phyloP scores from a whole-genome alignment of 1,140 invertebrate species.

The Dinothrombium tinctorium region DNA sequence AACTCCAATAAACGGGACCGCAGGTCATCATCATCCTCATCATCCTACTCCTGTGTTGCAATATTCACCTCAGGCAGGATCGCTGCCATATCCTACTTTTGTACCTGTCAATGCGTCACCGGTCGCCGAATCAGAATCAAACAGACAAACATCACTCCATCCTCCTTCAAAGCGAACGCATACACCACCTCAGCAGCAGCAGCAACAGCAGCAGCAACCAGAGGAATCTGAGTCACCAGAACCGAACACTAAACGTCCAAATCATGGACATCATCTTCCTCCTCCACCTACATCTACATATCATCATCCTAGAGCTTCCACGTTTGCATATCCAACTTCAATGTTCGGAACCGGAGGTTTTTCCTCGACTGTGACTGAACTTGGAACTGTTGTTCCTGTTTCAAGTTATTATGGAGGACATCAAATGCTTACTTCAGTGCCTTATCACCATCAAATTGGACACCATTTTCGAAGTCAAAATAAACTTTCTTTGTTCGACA shows the following conservation, averaged over 20 bases:
- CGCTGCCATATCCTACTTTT: conserved; percentile 8
- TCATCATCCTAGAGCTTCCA: conserved; percentile 6
- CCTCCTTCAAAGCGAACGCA: not conserved
- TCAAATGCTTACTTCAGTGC: conserved; percentile 10
- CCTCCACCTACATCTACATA: conserved; percentile 1
- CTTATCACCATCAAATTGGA: conserved; percentile 4
- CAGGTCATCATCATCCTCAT: not conserved
- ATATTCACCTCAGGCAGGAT: conserved; percentile 11
- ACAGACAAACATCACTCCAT: not conserved
- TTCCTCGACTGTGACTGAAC: not conserved
- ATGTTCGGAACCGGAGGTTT: conserved; percentile 7
- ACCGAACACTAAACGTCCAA: not conserved
- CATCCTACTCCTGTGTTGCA: not conserved
- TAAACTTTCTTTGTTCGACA: conserved; percentile 1
- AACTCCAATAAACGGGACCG: not conserved
- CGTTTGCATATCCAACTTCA: conserved; percentile 5
- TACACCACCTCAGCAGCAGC: not conserved
- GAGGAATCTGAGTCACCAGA: conserved; percentile 1
- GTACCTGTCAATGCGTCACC: not conserved
- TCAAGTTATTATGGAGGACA: conserved; percentile 7
- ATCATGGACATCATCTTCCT: conserved; percentile 1
- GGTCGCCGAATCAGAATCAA: not conserved
- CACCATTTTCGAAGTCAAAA: conserved; percentile 5
- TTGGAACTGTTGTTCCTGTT: conserved; percentile 8
- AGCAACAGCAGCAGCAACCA: not conserved